A percentile compares a stretch with the other conserved stretches of the same genome.
Conservation (phyloP, 2,888 invertebrate genomes). For the Spodoptera littoralis region DNA sequence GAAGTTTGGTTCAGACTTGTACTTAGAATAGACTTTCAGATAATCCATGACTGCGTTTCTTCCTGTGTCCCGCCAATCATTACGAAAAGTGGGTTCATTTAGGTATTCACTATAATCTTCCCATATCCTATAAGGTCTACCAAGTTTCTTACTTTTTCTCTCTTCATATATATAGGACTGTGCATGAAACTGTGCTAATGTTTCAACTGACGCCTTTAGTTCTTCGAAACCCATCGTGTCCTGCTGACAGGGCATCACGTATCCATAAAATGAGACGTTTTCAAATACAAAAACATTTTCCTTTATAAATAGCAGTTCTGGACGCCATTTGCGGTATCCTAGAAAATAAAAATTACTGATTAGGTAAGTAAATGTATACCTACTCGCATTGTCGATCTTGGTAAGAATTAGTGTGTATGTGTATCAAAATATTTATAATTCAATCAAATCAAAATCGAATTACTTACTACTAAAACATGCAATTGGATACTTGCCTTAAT, state of each 20-base stretch:
- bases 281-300: conserved; percentile 81
- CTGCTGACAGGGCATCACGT: conserved; percentile 71
- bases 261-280: conserved; percentile 74
- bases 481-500: too few relatives aligned
- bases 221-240: conserved; percentile 74
- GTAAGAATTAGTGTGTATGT: too few relatives aligned
- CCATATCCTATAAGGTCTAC: conserved; percentile 76
- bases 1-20: conserved; percentile 60
- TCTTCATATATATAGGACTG: conserved; percentile 84
- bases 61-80: conserved; percentile 76
- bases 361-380: neutral
- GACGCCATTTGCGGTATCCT: conserved; percentile 76
- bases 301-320: conserved; percentile 67
- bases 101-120: conserved; percentile 75
- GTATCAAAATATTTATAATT: too few relatives aligned
- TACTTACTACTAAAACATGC: too few relatives aligned
- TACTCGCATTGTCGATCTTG: too few relatives aligned
- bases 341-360: conserved; percentile 32
- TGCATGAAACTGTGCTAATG: conserved; percentile 85
- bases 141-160: conserved; percentile 70
- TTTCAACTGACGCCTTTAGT: conserved; percentile 75
- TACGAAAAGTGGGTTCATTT: conserved; percentile 65
- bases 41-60: conserved; percentile 76
- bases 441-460: too few relatives aligned
- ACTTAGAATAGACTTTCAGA: conserved; percentile 74